Conservation (phyloP, 2,113 vertebrate genomes). For the Macquaria australasica region DNA sequence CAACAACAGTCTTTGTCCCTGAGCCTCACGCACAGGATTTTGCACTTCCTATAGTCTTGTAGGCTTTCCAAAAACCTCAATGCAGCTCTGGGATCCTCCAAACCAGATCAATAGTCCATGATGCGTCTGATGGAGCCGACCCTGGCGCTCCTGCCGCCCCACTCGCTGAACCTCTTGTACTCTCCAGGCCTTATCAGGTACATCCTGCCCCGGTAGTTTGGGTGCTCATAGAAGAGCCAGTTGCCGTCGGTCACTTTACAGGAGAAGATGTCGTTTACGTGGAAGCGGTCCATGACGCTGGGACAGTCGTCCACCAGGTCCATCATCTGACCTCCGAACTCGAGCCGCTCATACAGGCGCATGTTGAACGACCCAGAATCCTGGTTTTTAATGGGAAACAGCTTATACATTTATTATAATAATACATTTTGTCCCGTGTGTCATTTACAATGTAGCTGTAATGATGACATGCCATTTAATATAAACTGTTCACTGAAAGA, state of each 20-base stretch:
- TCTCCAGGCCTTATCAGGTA: slow-evolving; percentile 77
- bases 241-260: slow-evolving; percentile 78
- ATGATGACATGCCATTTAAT: not conserved
- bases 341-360: slow-evolving; percentile 74
- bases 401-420: not conserved
- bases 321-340: slow-evolving; percentile 80
- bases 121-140: slow-evolving; percentile 81
- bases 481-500: not conserved
- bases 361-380: slow-evolving; percentile 58
- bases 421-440: not conserved
- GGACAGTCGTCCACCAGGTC: slow-evolving; percentile 78
- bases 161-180: slow-evolving; percentile 81
- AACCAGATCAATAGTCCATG: slow-evolving; percentile 55
- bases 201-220: slow-evolving; percentile 77
- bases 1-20: not conserved
- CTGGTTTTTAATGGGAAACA: slow-evolving; percentile 30
- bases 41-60: not conserved
- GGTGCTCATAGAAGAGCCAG: slow-evolving; percentile 81
- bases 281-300: slow-evolving; percentile 71
- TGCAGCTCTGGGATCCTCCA: not conserved
- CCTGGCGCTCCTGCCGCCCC: slow-evolving; percentile 73
- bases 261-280: slow-evolving; percentile 75
- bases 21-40: not conserved
- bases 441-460: not conserved
- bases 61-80: not conserved